Conservation (phyloP, 2,888 invertebrate genomes). For the Drosophila setosimentum region DNA sequence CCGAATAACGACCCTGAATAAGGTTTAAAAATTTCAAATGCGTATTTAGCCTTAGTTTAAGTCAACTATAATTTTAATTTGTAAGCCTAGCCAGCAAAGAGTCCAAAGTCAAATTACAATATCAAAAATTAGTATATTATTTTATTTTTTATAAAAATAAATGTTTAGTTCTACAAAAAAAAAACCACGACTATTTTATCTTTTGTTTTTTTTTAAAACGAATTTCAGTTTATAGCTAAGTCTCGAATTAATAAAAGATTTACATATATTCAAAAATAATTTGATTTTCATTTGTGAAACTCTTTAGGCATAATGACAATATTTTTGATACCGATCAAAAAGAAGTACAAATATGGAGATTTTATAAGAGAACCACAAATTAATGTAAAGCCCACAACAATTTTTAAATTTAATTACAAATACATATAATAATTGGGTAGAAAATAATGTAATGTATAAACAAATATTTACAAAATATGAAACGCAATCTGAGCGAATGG, state of each 20-base stretch:
- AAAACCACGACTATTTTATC: slow-evolving; percentile 28
- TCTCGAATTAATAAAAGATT: slow-evolving; percentile 46
- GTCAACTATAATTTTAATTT: slow-evolving; percentile 41
- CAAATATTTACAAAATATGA: slow-evolving; percentile 39
- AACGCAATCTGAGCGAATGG: slow-evolving; percentile 67
- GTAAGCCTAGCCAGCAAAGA: slow-evolving; percentile 63
- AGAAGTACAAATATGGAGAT: slow-evolving; percentile 74
- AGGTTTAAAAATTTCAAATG: slow-evolving; percentile 76
- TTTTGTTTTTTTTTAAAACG: slow-evolving; percentile 46
- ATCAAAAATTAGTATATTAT: slow-evolving; percentile 39
- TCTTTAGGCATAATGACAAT: slow-evolving; percentile 73
- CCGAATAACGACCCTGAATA: slow-evolving; percentile 75
- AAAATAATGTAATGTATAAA: slow-evolving; percentile 28
- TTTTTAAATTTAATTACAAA: slow-evolving; percentile 26
- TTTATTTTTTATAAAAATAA: slow-evolving; percentile 50
- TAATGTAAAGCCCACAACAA: slow-evolving; percentile 30
- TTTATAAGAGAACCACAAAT: slow-evolving; percentile 47
- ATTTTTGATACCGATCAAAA: slow-evolving; percentile 74
- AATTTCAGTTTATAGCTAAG: slow-evolving; percentile 31
- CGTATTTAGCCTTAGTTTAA: slow-evolving; percentile 40
- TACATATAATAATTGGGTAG: slow-evolving; percentile 14
- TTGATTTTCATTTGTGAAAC: slow-evolving; percentile 17
- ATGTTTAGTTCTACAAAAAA: slow-evolving; percentile 49
- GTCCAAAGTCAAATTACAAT: slow-evolving; percentile 72
- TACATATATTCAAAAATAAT: slow-evolving; percentile 29